A percentile compares a stretch with the other conserved stretches of the same genome.
Conservation (phyloP, 2,113 vertebrate genomes). For the Corvus hawaiiensis region DNA sequence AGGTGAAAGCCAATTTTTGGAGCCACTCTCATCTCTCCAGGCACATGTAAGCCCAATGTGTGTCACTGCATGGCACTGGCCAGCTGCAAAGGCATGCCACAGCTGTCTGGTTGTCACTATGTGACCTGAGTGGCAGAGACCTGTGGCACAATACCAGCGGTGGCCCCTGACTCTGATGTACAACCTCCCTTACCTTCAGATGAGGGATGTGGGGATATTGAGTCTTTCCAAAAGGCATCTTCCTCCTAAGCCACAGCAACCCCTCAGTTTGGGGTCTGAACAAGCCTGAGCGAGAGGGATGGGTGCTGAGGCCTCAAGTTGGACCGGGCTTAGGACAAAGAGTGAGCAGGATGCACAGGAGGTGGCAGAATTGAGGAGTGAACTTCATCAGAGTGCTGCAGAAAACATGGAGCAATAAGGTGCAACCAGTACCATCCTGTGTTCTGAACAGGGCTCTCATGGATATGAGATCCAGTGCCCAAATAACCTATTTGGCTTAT, state of each 20-base stretch:
- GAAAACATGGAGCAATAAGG: not conserved
- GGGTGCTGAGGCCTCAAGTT: not conserved
- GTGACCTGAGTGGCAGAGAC: not conserved
- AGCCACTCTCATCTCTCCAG: not conserved
- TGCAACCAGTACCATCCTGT: not conserved
- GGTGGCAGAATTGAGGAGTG: not conserved
- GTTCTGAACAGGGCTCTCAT: not conserved
- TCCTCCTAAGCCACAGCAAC: not conserved
- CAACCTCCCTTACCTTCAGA: not conserved
- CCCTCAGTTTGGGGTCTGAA: not conserved
- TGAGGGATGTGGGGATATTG: not conserved
- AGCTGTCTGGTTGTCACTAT: not conserved
- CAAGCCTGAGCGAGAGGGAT: not conserved
- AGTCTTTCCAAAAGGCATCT: not conserved
- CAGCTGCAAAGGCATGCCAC: not conserved
- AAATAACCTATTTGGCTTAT: not conserved
- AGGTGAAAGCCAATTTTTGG: not conserved
- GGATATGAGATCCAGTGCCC: not conserved
- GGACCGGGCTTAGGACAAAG: not conserved
- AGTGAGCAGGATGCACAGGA: not conserved
- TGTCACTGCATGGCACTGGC: not conserved
- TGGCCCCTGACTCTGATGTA: not conserved
- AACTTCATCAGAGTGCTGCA: not conserved
- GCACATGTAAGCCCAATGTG: fast-evolving
- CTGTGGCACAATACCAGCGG: not conserved